Conservation (phyloP, 2,888 invertebrate genomes). For the Masnerella sp. region DNA sequence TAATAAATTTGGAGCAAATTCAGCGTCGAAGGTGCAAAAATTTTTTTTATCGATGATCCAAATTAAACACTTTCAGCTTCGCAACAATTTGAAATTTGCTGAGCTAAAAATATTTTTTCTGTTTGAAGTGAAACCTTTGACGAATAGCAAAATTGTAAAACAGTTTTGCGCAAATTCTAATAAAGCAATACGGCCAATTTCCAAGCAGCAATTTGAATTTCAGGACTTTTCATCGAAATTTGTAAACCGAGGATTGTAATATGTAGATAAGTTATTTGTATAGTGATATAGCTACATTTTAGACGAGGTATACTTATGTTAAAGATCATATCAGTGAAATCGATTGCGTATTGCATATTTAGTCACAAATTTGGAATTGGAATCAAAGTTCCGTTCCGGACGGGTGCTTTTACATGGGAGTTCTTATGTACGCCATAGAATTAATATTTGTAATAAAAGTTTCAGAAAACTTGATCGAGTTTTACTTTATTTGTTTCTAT, state of each 20-base stretch:
- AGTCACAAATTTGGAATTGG: slow-evolving; percentile 9
- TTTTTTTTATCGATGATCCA: background rate
- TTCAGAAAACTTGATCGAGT: too few relatives aligned
- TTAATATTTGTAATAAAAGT: slow-evolving; percentile 47
- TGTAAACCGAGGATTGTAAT: slow-evolving; percentile 5
- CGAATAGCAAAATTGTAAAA: too few relatives aligned
- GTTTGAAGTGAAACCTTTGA: too few relatives aligned
- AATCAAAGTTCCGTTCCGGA: slow-evolving; percentile 9
- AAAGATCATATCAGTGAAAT: slow-evolving; percentile 24
- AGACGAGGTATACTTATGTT: background rate
- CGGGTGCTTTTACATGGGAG: slow-evolving; percentile 40
- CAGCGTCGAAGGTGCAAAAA: slow-evolving; percentile 1
- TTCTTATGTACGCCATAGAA: slow-evolving; percentile 37
- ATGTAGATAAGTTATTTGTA: background rate
- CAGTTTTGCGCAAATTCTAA: background rate
- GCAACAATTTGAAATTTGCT: too few relatives aligned
- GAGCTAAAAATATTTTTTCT: too few relatives aligned
- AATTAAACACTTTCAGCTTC: background rate
- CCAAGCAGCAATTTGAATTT: too few relatives aligned
- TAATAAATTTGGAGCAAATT: slow-evolving; percentile 17
- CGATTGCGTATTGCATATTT: slow-evolving; percentile 26
- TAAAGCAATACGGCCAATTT: background rate
- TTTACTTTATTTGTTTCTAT: too few relatives aligned
- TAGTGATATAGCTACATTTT: too few relatives aligned
- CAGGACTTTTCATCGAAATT: slow-evolving; percentile 20